Base-by-base conservation (phyloP, 2,797 vertebrate species). In the Micropoecilia bifurca region DNA sequence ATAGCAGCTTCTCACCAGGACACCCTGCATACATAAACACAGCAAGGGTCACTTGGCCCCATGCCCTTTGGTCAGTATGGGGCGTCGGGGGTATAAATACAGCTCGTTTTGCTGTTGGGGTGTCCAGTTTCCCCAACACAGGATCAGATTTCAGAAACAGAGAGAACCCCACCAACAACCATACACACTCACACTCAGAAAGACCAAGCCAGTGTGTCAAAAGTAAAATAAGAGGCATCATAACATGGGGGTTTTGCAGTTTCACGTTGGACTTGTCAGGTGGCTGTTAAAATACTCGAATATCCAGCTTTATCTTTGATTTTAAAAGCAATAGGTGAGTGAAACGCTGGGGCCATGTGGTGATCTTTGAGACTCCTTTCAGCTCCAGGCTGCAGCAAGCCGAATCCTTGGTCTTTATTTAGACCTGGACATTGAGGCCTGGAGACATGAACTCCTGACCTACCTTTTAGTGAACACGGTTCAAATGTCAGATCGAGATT, bases 381-480 rank as follows among this genome's bases (percentile, higher is more conserved):
- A 88, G 88, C 76, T 74, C 77, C 81, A 85, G 77, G 69, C 81
- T 76, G 86, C 82, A 90, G 90, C 88, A 85, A 87, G 81, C 82
- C 89, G 90, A 89, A 93, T 93, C 90, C 88, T 87, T 75, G 75
- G 86, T 88, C 93, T 94, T 94, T 92, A 93, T 95, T 94, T 95
- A 95, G 94, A 94, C 83, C 75, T 88, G 89, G 76, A 91, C 90
- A 92, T 91, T 90, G 89, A 93, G 90, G 89, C 88, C 90, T 72
- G 77, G 87, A 91, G 90, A 95, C 89, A 85, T 87, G 93, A 93
- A 94, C 94, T 92, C 90, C 90, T 90, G 94, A 95, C 91, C 92
- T 83, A 92, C 89, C 91, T 92, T 93, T 93, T 94, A 94, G 93
- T 94, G 91, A 94, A 93, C 79, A n/a, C 4, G 86, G 91, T 88